phyloP scores from a whole-genome alignment of 2,888 invertebrate species.

The Odontothrips loti region DNA sequence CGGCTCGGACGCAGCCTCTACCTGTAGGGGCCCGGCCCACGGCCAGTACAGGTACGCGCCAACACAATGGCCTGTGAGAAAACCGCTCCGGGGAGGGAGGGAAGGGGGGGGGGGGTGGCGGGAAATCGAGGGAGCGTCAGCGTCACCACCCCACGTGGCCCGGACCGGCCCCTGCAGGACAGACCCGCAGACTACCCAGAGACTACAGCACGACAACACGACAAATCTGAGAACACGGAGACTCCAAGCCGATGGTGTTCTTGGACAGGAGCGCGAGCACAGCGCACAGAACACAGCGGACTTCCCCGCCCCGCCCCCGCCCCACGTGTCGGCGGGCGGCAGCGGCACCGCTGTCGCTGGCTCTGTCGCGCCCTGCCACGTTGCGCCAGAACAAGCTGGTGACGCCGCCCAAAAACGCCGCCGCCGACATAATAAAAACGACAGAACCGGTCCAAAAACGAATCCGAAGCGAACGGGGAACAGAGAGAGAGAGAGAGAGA shows the following conservation, averaged over 20 bases:
- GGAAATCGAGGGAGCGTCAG: not conserved
- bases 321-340: not conserved
- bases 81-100: not conserved
- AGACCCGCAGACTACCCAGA: no score
- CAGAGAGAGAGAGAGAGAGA: no score
- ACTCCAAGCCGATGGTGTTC: no score
- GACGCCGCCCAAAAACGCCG: not conserved
- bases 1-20: not conserved
- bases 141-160: not conserved
- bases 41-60: not conserved
- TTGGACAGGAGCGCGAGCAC: no score
- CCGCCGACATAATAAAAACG: no score
- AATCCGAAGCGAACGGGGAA: not conserved
- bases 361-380: not conserved
- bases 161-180: no score
- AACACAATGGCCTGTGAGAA: not conserved
- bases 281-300: no score
- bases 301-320: not conserved
- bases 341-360: not conserved
- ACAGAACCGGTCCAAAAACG: slow-evolving; percentile 4
- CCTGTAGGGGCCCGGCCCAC: not conserved
- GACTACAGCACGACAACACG: no score
- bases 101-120: not conserved
- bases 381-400: not conserved
- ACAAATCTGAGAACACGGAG: no score